phyloP scores from a whole-genome alignment of 1,140 invertebrate species.

The Drosophila paulistorum region DNA sequence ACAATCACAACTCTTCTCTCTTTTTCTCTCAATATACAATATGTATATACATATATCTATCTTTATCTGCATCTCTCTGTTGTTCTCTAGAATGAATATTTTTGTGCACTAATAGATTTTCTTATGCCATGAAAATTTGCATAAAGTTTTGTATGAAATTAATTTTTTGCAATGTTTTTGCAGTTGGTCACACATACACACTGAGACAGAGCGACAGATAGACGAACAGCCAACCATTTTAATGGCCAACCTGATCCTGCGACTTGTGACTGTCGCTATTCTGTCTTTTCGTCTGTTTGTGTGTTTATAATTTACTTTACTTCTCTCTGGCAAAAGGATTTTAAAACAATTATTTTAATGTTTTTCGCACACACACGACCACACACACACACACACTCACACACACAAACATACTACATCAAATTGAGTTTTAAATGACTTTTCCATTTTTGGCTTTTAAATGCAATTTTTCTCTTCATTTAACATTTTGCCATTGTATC shows the following conservation, averaged over 20 bases:
- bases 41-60: not conserved
- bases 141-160: conserved; percentile 64
- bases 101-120: conserved; percentile 54
- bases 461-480: conserved; percentile 81
- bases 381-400: conserved; percentile 30
- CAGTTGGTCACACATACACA: conserved; percentile 42
- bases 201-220: conserved; percentile 5
- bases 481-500: conserved; percentile 56
- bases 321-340: conserved; percentile 79
- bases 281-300: conserved; percentile 59
- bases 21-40: not conserved
- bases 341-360: conserved; percentile 82
- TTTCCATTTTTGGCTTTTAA: conserved; percentile 81
- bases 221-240: conserved; percentile 46
- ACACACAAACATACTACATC: conserved; percentile 33
- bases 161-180: conserved; percentile 72
- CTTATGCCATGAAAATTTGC: conserved; percentile 44
- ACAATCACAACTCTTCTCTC: conserved; percentile 12
- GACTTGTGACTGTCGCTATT: conserved; percentile 78
- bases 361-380: conserved; percentile 60
- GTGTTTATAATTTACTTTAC: conserved; percentile 81
- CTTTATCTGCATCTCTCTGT: not conserved
- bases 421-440: conserved; percentile 80
- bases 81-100: conserved; percentile 23
- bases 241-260: conserved; percentile 61